Percentiles rank a stretch among this genome's conserved stretches.
Evolutionary conservation across 1,140 invertebrate species (phyloP).

Genomic region (Brachionus manjavacas): DNA sequence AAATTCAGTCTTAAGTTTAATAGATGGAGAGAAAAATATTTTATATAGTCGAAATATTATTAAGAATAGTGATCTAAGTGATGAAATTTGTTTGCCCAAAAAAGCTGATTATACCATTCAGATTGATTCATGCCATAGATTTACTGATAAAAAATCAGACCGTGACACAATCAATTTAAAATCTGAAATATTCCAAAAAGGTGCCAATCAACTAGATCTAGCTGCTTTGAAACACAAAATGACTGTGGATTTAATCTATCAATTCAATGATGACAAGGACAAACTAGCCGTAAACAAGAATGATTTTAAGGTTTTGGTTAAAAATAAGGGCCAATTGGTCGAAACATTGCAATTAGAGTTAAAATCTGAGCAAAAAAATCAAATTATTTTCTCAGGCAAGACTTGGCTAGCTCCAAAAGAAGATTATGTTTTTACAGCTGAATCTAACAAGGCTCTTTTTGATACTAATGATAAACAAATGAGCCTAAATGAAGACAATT

Average conservation of each 20-base stretch:
- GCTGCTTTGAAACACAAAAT: neutral
- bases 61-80: constrained; percentile 45
- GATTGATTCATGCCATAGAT: constrained; percentile 76
- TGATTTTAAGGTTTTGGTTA: neutral
- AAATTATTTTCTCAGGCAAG: neutral
- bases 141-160: constrained; percentile 56
- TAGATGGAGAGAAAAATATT: constrained; percentile 32
- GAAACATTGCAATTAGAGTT: neutral
- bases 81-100: constrained; percentile 54
- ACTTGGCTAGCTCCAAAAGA: neutral
- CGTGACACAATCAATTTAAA: neutral
- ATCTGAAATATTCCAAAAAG: neutral
- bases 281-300: neutral
- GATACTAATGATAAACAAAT: constrained; percentile 53
- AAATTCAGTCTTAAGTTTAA: constrained; percentile 49
- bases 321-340: neutral
- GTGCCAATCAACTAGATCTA: neutral
- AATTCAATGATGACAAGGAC: constrained; percentile 4
- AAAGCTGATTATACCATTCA: constrained; percentile 69
- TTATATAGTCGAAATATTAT: constrained; percentile 22
- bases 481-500: constrained; percentile 62
- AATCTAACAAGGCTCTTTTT: neutral
- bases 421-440: neutral
- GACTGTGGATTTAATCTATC: neutral
- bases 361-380: neutral